These are phyloP conservation scores for Candidula unifasciata DNA, from an alignment of 2,888 invertebrate genomes.

Conservation along the genomic window DNA sequence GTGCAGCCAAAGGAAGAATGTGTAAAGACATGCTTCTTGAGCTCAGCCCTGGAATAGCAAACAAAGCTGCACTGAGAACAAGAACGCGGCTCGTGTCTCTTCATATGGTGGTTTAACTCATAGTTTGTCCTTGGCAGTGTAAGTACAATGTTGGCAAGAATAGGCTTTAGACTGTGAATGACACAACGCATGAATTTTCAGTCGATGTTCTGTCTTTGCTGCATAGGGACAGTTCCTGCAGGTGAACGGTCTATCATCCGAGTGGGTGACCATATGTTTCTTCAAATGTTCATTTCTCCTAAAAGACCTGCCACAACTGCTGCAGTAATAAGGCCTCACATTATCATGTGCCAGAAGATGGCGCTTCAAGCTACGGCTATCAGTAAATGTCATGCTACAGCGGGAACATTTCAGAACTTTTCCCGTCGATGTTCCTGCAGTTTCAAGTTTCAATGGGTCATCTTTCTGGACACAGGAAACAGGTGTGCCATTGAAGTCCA, in stretches of 20 bases:
- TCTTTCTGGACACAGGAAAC: constrained; percentile 31
- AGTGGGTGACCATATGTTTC: constrained; percentile 51
- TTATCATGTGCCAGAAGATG: constrained; percentile 47
- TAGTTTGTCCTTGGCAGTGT: constrained; percentile 47
- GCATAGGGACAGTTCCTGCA: constrained; percentile 46
- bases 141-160: constrained; percentile 44
- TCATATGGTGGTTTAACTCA: constrained; percentile 48
- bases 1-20: constrained; percentile 44
- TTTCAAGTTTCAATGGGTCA: neutral
- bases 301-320: constrained; percentile 40
- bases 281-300: constrained; percentile 49
- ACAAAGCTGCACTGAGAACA: constrained; percentile 45
- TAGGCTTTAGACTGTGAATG: constrained; percentile 43
- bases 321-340: constrained; percentile 41
- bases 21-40: constrained; percentile 45
- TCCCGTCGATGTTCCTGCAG: constrained; percentile 4
- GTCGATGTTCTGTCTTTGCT: constrained; percentile 43
- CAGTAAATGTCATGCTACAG: constrained; percentile 33
- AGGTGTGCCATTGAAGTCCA: constrained; percentile 40
- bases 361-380: constrained; percentile 46
- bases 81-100: constrained; percentile 39
- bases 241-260: constrained; percentile 45
- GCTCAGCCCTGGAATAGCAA: constrained; percentile 35
- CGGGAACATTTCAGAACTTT: constrained; percentile 35
- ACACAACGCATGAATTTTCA: constrained; percentile 44